Conservation (phyloP, 2,113 vertebrate genomes). For the Ginglymostoma cirratum region DNA sequence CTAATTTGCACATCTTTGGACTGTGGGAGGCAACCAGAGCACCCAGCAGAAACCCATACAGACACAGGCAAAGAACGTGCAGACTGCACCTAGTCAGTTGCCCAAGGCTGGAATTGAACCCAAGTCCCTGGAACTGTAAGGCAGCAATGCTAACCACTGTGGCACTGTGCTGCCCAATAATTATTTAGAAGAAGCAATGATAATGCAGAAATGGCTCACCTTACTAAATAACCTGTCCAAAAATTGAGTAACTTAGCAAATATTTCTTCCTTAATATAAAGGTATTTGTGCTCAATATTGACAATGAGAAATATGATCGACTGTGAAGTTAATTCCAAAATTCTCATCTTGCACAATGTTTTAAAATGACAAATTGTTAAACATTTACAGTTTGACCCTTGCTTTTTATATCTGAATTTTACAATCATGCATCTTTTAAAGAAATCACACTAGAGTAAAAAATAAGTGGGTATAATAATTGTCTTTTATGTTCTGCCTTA, state of each 20-base stretch:
- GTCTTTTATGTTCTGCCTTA: background rate
- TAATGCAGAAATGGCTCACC: background rate
- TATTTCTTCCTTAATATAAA: background rate
- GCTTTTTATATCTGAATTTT: background rate
- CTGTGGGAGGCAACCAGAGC: no score
- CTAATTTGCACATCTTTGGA: no score
- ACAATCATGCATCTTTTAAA: background rate
- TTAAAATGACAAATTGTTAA: background rate
- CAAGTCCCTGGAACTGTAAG: no score
- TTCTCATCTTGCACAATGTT: background rate
- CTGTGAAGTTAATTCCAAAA: background rate
- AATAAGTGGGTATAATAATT: background rate
- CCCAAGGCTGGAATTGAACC: no score
- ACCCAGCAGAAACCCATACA: no score
- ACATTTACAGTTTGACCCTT: background rate
- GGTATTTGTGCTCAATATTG: background rate
- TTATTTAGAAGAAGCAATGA: background rate
- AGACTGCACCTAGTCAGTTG: no score
- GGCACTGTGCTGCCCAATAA: background rate
- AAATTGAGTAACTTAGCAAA: background rate
- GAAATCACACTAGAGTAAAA: background rate
- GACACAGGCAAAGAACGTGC: no score
- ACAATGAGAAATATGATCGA: background rate
- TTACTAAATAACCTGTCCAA: background rate
- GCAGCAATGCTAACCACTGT: no score